Evolutionary conservation across 2,888 invertebrate species (phyloP).

Genomic region (Rhimphoctona megacephalus): DNA sequence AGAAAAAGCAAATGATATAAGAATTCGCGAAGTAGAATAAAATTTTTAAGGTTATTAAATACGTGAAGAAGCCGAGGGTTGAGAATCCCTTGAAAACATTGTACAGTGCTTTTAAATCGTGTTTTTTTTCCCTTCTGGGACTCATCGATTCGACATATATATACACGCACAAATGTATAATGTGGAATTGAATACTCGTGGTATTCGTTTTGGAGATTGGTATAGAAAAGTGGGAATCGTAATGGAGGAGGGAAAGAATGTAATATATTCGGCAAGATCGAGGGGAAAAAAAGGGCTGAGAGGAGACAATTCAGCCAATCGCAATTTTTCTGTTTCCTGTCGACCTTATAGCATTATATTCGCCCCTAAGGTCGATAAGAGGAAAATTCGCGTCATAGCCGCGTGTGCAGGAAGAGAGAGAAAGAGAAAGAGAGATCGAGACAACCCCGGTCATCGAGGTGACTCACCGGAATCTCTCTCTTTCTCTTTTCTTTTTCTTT

Average conservation of each 20-base stretch:
- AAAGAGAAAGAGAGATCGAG: not conserved
- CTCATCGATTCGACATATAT: constrained; percentile 26
- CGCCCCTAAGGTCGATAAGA: constrained; percentile 75
- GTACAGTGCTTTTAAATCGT: constrained; percentile 20
- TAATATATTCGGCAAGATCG: constrained; percentile 23
- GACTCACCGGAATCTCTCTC: constrained; percentile 54
- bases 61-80: constrained; percentile 18
- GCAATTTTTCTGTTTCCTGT: constrained; percentile 72
- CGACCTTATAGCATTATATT: constrained; percentile 52
- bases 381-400: constrained; percentile 74
- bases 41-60: not conserved
- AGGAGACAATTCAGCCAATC: constrained; percentile 60
- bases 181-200: not conserved
- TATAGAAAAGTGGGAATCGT: not conserved
- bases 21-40: not conserved
- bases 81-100: constrained; percentile 51
- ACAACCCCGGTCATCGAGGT: constrained; percentile 58
- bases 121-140: not conserved
- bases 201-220: not conserved
- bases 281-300: constrained; percentile 4
- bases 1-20: not conserved
- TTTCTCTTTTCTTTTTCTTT: not conserved
- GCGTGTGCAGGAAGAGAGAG: constrained; percentile 11
- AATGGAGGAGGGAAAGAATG: not conserved
- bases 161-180: not conserved